A percentile compares a stretch with the other conserved stretches of the same genome.
phyloP scores from a whole-genome alignment of 2,113 vertebrate species.

The Serilophus lunatus region DNA sequence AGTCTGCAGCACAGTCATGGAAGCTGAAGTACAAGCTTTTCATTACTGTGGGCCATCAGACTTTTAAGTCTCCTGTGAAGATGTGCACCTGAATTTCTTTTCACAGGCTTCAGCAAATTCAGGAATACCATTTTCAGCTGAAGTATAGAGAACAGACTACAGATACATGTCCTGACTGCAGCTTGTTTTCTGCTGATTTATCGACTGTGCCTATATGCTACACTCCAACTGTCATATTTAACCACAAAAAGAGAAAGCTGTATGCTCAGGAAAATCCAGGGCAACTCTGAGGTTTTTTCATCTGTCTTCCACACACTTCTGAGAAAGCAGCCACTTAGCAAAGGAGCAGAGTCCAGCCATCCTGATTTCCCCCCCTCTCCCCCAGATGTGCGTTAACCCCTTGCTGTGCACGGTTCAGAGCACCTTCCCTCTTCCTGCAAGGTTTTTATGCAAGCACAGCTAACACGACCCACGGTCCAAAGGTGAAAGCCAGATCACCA shows the following conservation, averaged over 20 bases:
- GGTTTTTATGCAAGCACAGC: neutral
- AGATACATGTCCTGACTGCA: neutral
- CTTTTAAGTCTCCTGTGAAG: neutral
- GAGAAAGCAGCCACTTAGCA: neutral
- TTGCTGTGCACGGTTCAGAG: neutral
- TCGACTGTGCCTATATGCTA: conserved; percentile 32
- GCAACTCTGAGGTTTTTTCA: neutral
- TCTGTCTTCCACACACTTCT: neutral
- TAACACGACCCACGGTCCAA: neutral
- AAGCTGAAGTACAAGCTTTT: neutral
- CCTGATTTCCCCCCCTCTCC: neutral
- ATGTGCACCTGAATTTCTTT: neutral
- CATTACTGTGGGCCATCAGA: neutral
- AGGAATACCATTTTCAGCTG: neutral
- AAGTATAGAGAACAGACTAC: neutral
- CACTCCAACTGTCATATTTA: conserved; percentile 32
- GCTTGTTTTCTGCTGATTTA: conserved; percentile 43
- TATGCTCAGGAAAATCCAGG: conserved; percentile 8
- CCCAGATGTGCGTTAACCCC: neutral
- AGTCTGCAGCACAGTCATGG: neutral
- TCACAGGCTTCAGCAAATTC: neutral
- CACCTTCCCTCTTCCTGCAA: neutral
- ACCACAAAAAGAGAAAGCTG: conserved; percentile 24
- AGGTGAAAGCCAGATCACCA: neutral
- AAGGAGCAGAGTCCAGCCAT: neutral